Base-by-base conservation (phyloP, 2,113 vertebrate species). In the Phasianus colchicus region DNA sequence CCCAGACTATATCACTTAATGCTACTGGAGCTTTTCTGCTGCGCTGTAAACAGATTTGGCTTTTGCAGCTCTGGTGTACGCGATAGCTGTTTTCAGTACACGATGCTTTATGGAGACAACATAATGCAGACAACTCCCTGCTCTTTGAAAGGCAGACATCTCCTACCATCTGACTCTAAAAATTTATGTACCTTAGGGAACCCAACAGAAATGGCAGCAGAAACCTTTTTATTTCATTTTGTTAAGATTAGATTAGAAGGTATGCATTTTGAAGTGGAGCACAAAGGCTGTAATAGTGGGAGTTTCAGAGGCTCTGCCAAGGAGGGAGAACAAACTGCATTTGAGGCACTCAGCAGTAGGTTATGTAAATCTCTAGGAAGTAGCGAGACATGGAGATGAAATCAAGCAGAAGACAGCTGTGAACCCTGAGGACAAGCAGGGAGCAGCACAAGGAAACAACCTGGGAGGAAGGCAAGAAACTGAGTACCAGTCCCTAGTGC, bases 291-390 rank as follows among this genome's bases (percentile, higher is more conserved):
- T 57, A 83, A 43, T 15, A 61, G 79, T 47, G 57, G 65, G 71
- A 89, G 78, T 70, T 74, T 80, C 54, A 82, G 82, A 88, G 65
- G 61, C 64, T 91, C 78, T 96, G 64, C 89, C 89, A 93, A 87
- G 60, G 34, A 91, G 87, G 78, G 58, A 87, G 78, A 83, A 92
- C 71, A 77, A 88, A 66, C 75, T 43, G 74, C 27, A 47, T 92
- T 73, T 77, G 60, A 83, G 82, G 64, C 64, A 55, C 64, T 83
- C 80, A 42, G 75, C 71, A 92, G 34, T 24, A 70, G 54, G 60
- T 78, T 83, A 8, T 14, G 32, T 20, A 43, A 83, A 42, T 38
- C 78, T 32, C 64, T 64, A 74, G 45, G 42, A 89, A 93, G 71
- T 4, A 1, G 36, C 1, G 27, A 93, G 86, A 90, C 67, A 50